phyloP scores from a whole-genome alignment of 1,140 invertebrate species.

The Drosophila melanica region DNA sequence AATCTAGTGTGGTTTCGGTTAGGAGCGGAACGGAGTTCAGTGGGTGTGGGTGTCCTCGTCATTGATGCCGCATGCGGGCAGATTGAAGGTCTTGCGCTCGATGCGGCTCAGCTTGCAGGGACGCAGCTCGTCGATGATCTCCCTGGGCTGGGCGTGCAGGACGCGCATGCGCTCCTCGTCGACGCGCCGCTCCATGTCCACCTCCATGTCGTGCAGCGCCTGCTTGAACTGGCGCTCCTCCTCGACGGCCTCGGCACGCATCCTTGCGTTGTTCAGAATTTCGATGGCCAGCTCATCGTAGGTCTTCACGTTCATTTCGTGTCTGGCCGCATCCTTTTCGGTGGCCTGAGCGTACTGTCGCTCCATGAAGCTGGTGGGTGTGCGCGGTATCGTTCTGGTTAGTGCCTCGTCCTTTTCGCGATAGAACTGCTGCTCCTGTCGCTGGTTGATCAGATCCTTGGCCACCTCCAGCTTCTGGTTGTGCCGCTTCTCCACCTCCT shows the following conservation, averaged over 20 bases:
- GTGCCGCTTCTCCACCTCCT: slow-evolving; percentile 20
- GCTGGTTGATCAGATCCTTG: slow-evolving; percentile 48
- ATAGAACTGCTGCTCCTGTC: slow-evolving; percentile 50
- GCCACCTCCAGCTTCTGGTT: slow-evolving; percentile 46
- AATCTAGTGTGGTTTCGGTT: neutral
- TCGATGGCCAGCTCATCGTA: slow-evolving; percentile 21
- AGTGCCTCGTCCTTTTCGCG: slow-evolving; percentile 29
- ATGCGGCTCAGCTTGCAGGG: slow-evolving; percentile 25
- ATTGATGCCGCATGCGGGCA: slow-evolving; percentile 11
- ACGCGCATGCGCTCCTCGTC: slow-evolving; percentile 57
- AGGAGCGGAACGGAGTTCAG: neutral
- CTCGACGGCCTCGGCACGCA: slow-evolving; percentile 22
- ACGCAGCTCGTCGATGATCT: slow-evolving; percentile 46
- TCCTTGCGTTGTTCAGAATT: slow-evolving; percentile 4
- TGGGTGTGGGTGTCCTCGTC: slow-evolving; percentile 13
- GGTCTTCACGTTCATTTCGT: slow-evolving; percentile 1
- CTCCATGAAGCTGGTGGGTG: slow-evolving; percentile 60
- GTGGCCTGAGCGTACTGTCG: slow-evolving; percentile 39
- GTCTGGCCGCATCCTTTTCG: neutral
- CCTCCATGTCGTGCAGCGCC: slow-evolving; percentile 39
- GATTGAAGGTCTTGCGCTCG: slow-evolving; percentile 43
- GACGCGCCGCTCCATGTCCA: slow-evolving; percentile 32
- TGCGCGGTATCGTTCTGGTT: slow-evolving; percentile 8
- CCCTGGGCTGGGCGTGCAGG: slow-evolving; percentile 31
- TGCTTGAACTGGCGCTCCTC: slow-evolving; percentile 36